These are phyloP conservation scores for Gopherus flavomarginatus DNA, from an alignment of 2,113 vertebrate genomes.

Conservation along the genomic window DNA sequence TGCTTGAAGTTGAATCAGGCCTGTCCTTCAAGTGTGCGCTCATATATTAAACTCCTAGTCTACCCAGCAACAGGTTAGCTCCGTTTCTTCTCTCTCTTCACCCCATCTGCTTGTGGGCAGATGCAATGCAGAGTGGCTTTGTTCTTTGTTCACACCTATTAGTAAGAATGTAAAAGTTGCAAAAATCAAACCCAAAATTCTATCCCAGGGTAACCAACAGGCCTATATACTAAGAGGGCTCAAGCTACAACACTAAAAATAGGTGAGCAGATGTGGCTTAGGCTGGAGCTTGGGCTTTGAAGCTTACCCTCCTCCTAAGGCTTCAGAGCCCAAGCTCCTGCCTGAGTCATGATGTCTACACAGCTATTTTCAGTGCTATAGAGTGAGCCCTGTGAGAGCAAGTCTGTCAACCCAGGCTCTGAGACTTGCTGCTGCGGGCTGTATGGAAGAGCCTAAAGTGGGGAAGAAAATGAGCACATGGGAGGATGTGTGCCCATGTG, in stretches of 20 bases:
- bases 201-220: no score
- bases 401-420: not conserved
- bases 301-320: not conserved
- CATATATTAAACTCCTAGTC: no score
- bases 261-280: not conserved
- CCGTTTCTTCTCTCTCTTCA: no score
- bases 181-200: no score
- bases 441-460: not conserved
- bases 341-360: not conserved
- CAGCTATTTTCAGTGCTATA: not conserved
- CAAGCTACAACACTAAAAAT: not conserved
- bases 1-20: no score
- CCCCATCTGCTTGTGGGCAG: no score
- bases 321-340: not conserved
- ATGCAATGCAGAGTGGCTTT: no score
- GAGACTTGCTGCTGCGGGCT: not conserved
- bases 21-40: no score
- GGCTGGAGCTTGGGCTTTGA: not conserved
- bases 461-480: not conserved
- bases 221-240: no score
- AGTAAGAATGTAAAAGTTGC: no score
- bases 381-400: not conserved
- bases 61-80: no score
- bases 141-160: no score
- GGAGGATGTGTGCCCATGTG: not conserved